Conservation (phyloP, 2,113 vertebrate species). For the Emydocephalus ijimae region DNA sequence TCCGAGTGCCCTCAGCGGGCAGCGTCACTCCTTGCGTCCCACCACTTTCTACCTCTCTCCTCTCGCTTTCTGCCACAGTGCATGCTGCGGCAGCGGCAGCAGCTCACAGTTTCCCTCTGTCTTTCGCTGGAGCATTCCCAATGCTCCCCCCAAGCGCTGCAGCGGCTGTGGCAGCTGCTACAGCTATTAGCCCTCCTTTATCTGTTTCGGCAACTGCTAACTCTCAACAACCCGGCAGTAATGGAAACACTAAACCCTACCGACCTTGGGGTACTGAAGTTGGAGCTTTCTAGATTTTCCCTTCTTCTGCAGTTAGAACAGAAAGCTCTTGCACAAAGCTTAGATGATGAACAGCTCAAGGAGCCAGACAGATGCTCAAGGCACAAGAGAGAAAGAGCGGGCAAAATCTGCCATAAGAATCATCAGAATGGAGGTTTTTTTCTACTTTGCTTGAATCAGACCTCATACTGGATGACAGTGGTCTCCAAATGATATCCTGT, state of each 20-base stretch:
- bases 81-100: conserved; percentile 77
- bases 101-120: conserved; percentile 82
- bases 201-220: conserved; percentile 67
- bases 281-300: conserved; percentile 80
- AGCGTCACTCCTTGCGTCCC: conserved; percentile 74
- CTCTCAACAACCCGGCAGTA: conserved; percentile 70
- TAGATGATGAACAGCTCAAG: conserved; percentile 24
- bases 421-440: not conserved
- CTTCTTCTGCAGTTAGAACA: not conserved
- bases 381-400: conserved; percentile 5
- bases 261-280: conserved; percentile 93
- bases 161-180: conserved; percentile 63
- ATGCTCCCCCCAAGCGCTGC: conserved; percentile 74
- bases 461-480: conserved; percentile 38
- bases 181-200: conserved; percentile 75
- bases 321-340: conserved; percentile 31
- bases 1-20: conserved; percentile 74
- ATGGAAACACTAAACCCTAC: conserved; percentile 78
- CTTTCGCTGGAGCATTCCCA: conserved; percentile 78
- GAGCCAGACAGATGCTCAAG: conserved; percentile 14
- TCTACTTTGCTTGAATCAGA: conserved; percentile 29
- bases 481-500: conserved; percentile 28
- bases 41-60: conserved; percentile 81
- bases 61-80: conserved; percentile 84
- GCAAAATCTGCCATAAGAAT: conserved; percentile 23